Base-by-base conservation (phyloP, 2,113 vertebrate species). In the Gasterosteus nipponicus region DNA sequence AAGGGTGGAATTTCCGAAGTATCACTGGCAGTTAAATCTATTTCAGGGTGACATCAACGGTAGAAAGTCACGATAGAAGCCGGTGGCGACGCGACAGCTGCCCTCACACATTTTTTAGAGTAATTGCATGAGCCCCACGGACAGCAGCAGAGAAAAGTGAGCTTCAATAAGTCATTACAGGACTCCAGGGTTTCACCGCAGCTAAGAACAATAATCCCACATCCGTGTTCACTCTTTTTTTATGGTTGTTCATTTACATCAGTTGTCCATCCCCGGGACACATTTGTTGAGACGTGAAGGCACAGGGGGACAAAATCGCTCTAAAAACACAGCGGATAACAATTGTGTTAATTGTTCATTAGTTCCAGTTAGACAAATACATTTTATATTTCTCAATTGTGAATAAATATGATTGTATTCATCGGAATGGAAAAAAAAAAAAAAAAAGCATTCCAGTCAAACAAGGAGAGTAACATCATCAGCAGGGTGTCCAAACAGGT, bases 401-500 rank as follows among this genome's bases (percentile, higher is more conserved):
- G 19, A 29, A 29, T 15, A 10, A 4, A 49, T 65, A 33, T 1
- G 1, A 58, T 29, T 39, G 31, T 38, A 12, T 46, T 18, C 6
- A 38, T 51, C 29, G 7, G 3, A 16, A 62, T 15, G 19, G 62
- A 33, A 75, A 58, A 60, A 70, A 29, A 73, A 62, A 65, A 29
- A 10, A 6, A 72, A 41, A 79, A 80, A 79, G 57, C 69, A 69
- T 70, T 63, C 49, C 44, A 77, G 19, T 69, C 69, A 76, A 80
- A 85, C 74, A 69, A 58, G 72, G 19, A 73, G 77, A 63, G 39
- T 69, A 49, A 68, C 89, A 86, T 86, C 89, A 81, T 84, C 77
- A 72, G 73, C 56, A 38, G 59, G 64, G 70, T 12, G 11, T 84
- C 84, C 85, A 86, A 91, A 92, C 91, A 92, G 89, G 92, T 93